Evolutionary conservation across 2,888 invertebrate genomes (phyloP).

Genomic region (Zygaena filipendulae): DNA sequence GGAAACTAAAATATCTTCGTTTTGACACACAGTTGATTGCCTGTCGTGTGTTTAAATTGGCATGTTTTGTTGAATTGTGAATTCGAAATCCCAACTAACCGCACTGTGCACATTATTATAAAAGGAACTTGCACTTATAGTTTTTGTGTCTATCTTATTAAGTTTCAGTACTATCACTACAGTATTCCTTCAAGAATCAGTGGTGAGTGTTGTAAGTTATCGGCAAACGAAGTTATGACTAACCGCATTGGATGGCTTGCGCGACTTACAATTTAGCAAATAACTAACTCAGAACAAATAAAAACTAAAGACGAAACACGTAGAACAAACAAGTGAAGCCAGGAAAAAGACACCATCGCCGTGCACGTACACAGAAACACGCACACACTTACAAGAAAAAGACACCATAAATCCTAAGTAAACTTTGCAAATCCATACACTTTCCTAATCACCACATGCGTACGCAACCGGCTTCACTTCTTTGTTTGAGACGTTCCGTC

Average conservation of each 20-base stretch:
- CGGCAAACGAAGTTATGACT: slow-evolving; percentile 48
- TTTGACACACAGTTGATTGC: slow-evolving; percentile 45
- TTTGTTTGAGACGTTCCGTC: too few relatives aligned
- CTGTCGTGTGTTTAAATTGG: slow-evolving; percentile 53
- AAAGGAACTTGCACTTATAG: slow-evolving; percentile 46
- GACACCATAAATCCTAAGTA: too few relatives aligned
- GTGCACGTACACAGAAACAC: too few relatives aligned
- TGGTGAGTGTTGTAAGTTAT: slow-evolving; percentile 65
- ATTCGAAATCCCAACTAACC: slow-evolving; percentile 57
- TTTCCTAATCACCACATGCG: too few relatives aligned
- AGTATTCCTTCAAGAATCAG: slow-evolving; percentile 60
- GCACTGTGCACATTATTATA: slow-evolving; percentile 54
- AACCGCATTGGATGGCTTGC: slow-evolving; percentile 33
- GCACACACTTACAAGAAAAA: too few relatives aligned
- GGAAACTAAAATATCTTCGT: slow-evolving; percentile 54
- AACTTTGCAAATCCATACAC: too few relatives aligned
- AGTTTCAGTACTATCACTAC: slow-evolving; percentile 56
- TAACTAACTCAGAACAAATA: too few relatives aligned
- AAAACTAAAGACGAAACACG: too few relatives aligned
- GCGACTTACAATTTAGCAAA: background rate
- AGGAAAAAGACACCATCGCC: too few relatives aligned
- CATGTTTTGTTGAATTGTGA: slow-evolving; percentile 44
- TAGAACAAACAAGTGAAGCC: too few relatives aligned
- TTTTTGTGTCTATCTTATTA: slow-evolving; percentile 53
- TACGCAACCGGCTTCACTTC: too few relatives aligned